Evolutionary conservation across 2,888 invertebrate genomes (phyloP).

Genomic region (Graphium colonna): DNA sequence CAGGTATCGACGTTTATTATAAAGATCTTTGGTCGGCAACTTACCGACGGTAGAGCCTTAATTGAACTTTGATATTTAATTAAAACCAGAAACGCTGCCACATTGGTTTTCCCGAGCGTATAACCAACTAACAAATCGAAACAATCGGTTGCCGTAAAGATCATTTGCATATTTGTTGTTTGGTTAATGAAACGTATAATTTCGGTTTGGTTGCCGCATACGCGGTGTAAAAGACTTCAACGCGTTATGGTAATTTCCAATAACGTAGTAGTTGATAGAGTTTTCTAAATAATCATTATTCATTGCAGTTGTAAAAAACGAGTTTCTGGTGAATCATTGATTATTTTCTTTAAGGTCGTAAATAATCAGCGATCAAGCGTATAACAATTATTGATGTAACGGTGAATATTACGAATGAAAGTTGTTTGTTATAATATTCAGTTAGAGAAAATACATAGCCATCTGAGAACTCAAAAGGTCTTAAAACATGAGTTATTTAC

Average conservation of each 20-base stretch:
- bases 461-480: no score
- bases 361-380: background rate
- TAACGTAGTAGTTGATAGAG: background rate
- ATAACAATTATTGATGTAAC: background rate
- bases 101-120: conserved; percentile 19
- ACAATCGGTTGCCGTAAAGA: conserved; percentile 15
- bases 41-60: conserved; percentile 19
- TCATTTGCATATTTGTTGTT: background rate
- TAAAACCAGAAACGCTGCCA: conserved; percentile 13
- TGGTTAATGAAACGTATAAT: conserved; percentile 1
- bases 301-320: background rate
- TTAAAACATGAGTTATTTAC: no score
- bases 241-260: background rate
- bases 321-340: background rate
- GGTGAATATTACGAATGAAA: background rate
- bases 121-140: conserved; percentile 10
- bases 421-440: background rate
- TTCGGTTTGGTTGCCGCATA: background rate
- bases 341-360: background rate
- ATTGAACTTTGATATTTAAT: conserved; percentile 23
- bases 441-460: no score
- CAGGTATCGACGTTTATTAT: conserved; percentile 47
- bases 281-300: background rate
- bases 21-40: conserved; percentile 25
- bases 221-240: conserved; percentile 14